Base-by-base conservation (phyloP, 2,113 vertebrate species). In the Raja brachyura region DNA sequence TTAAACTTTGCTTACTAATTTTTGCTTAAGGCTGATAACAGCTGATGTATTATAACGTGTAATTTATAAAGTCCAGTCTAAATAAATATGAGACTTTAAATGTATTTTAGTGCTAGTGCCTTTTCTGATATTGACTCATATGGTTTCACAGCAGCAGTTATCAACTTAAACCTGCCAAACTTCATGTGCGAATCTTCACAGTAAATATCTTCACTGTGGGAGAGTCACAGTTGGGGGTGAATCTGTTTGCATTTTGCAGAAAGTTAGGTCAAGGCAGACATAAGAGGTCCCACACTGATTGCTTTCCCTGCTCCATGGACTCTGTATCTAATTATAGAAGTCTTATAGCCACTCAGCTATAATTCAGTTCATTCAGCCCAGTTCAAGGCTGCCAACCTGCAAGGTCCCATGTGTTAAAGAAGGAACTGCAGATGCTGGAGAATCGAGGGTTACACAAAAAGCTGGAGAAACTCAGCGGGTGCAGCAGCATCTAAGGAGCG, bases 181-280 rank as follows among this genome's bases (percentile, higher is more conserved):
- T 88, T 88, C 83, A 88, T 63, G 83, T 63, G 83, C 31, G n/a
- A 88, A 63, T 59, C 83, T 86, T 59, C 83, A 86, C 83, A 86
- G 59, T 86, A 59, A 86, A n/a, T 86, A 59, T 16, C 83, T 63
- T 61, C 63, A 61, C 59, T 63, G 83, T 31, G 83, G 59, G 59
- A n/a, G 61, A 86, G 83, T 86, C 83, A 86, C 25, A 86, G 83
- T 6, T 31, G 83, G n/a, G 56, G 56, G 31, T 86, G 11, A 86
- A 61, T 28, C 59, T 86, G 59, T 63, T 86, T 54, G 14, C 70
- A 73, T 20, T 73, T 77, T 77, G 2, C 59, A 88, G 83, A n/a
- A 88, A 88, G 83, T 88, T 16, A 61, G 6, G 14, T 56, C 59
- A 63, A 6, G 13, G 56, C 56, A 63, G 25, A 56, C 83, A n/a